Percentiles rank a stretch among this genome's conserved stretches.
phyloP scores from a whole-genome alignment of 2,888 invertebrate species.

The Drosophila picticornis region DNA sequence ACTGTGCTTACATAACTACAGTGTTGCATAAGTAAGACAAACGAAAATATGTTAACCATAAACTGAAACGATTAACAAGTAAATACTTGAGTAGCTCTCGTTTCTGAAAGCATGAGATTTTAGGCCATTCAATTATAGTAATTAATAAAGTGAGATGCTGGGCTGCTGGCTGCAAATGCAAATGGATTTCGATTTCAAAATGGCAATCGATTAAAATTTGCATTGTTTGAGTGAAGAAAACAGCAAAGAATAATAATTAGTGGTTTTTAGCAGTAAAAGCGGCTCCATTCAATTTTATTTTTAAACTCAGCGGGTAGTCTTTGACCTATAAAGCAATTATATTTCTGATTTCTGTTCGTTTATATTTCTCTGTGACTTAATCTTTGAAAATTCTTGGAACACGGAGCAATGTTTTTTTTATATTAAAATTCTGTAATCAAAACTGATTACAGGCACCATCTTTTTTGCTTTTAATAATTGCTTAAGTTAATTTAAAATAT shows the following conservation, averaged over 20 bases:
- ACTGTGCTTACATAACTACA: constrained; percentile 7
- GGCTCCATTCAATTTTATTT: not conserved
- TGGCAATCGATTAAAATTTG: not conserved
- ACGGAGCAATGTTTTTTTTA: not conserved
- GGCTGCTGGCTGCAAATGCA: constrained; percentile 10
- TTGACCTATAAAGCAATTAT: not conserved
- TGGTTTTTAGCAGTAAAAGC: not conserved
- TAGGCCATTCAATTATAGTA: constrained; percentile 14
- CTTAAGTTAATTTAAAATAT: not conserved
- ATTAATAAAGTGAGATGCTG: constrained; percentile 27
- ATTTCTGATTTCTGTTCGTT: not conserved
- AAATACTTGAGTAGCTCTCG: constrained; percentile 10
- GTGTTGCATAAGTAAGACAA: constrained; percentile 20
- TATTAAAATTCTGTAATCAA: not conserved
- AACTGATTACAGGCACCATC: not conserved
- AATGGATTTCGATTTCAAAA: constrained; percentile 3
- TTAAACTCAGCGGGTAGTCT: not conserved
- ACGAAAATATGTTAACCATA: constrained; percentile 2
- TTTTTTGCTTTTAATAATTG: not conserved
- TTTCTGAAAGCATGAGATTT: constrained; percentile 16
- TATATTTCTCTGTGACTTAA: not conserved
- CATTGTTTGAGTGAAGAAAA: not conserved
- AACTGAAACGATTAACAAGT: constrained; percentile 9
- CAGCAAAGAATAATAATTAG: constrained; percentile 8
- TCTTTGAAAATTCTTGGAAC: not conserved